Base-by-base conservation (phyloP, 2,797 vertebrate species). In the Serranus cabrilla region DNA sequence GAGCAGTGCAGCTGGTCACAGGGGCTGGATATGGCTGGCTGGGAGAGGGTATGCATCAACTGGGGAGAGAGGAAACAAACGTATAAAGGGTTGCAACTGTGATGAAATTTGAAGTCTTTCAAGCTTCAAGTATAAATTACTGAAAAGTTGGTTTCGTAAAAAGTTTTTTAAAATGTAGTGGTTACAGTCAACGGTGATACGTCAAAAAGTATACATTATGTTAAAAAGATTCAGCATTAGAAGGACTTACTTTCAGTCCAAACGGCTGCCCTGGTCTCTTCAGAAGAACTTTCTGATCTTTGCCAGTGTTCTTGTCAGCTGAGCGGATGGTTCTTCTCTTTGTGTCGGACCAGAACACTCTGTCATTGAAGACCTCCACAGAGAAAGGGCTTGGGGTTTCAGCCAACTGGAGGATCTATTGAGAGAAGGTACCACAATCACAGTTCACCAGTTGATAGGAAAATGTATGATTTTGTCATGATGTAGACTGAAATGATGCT, bases 321-420 rank as follows among this genome's bases (percentile, higher is more conserved):
- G 87, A 95, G 74, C 96, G 96, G 66, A 98, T 90, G 0, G 95
- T 95, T 91, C 94, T 92, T 0, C 93, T 91, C 82, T 95, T 96
- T 0, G 92, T 94, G 78, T 99, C 97, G 0, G 97, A 97, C 98
- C 98, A 99, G 90, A 96, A 97, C 63, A 98, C 71, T 76, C 92
- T 78, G 47, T 96, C 94, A 74, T 97, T 97, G 0, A 98, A 98
- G 60, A 98, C 94, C 0, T 86, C 90, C 0, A 97, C 92, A 0
- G 96, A 96, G 11, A 98, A 98, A 11, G 97, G 97, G 63, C 93
- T 97, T 16, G 13, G 93, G 10, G 96, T 96, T 83, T 96, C 95
- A 0, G 71, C 71, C 25, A 99, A 75, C 83, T 96, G 96, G 40
- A 99, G 87, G 13, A 97, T 85, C 98, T 99, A 77, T 17, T 63